Percentiles rank a stretch among this genome's conserved stretches.
These are phyloP conservation scores for Heliconius himera DNA, from an alignment of 1,140 invertebrate genomes.

Conservation along the genomic window DNA sequence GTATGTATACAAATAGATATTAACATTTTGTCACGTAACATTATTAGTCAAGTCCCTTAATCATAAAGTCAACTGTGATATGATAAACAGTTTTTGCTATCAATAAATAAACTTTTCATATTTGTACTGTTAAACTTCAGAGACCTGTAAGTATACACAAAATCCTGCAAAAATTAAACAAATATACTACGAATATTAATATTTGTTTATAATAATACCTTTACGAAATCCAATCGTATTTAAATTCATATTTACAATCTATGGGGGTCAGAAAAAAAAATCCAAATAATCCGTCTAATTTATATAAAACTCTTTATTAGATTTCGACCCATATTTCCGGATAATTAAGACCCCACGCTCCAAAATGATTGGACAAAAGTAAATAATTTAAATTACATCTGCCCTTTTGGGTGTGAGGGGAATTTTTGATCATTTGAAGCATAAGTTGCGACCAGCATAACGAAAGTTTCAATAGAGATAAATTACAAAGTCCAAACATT, in stretches of 20 bases:
- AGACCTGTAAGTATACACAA: slow-evolving; percentile 1
- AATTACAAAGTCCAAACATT: slow-evolving; percentile 8
- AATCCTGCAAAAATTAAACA: slow-evolving; percentile 4
- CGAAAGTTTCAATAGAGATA: slow-evolving; percentile 2
- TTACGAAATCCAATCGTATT: neutral
- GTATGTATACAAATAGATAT: neutral
- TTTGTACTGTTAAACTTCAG: neutral
- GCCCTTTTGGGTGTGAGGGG: slow-evolving; percentile 19
- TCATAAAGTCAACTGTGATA: slow-evolving; percentile 8
- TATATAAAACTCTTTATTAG: slow-evolving; percentile 21
- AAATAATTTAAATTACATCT: slow-evolving; percentile 32
- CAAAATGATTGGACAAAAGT: slow-evolving; percentile 31
- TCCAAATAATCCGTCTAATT: neutral
- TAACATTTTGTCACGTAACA: neutral
- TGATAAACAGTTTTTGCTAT: slow-evolving; percentile 1
- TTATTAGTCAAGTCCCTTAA: neutral
- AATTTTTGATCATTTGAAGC: slow-evolving; percentile 11
- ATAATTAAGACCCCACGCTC: slow-evolving; percentile 34
- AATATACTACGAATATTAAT: neutral
- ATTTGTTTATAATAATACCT: neutral
- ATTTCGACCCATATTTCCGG: slow-evolving; percentile 33
- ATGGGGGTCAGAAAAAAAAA: slow-evolving; percentile 19
- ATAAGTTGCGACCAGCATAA: slow-evolving; percentile 21
- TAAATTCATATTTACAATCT: neutral
- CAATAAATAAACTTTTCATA: slow-evolving; percentile 6